Percentiles rank a stretch among this genome's conserved stretches.
Conservation (phyloP, 1,140 invertebrate species). For the Hyposmocoma kahamanoa region DNA sequence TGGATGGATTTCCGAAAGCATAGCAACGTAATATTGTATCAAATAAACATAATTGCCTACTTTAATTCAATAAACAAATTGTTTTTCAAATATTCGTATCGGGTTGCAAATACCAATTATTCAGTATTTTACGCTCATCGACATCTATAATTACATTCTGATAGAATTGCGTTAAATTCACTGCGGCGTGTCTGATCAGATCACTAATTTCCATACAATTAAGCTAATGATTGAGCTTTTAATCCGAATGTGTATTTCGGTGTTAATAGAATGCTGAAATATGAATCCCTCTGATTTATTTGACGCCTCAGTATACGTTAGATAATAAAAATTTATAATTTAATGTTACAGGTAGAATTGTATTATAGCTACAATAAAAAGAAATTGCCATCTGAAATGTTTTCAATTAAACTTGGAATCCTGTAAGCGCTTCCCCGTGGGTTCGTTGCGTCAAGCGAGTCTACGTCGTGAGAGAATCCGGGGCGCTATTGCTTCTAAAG, state of each 20-base stretch:
- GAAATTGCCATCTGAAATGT: conserved; percentile 54
- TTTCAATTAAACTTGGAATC: conserved; percentile 65
- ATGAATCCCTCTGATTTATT: conserved; percentile 14
- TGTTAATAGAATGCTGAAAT: conserved; percentile 20
- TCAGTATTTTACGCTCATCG: conserved; percentile 65
- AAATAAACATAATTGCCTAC: too few species aligned
- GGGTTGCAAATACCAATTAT: conserved; percentile 64
- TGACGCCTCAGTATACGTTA: background rate
- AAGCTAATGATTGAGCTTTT: conserved; percentile 62
- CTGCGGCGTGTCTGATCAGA: conserved; percentile 36
- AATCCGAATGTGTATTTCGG: conserved; percentile 35
- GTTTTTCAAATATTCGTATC: too few species aligned
- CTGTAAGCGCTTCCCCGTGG: conserved; percentile 33
- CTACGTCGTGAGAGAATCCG: conserved; percentile 50
- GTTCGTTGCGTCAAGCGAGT: conserved; percentile 33
- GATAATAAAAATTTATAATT: background rate
- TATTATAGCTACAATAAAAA: conserved; percentile 42
- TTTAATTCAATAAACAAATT: too few species aligned
- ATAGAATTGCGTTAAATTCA: conserved; percentile 65
- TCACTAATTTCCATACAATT: conserved; percentile 63
- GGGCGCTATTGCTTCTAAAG: conserved; percentile 32
- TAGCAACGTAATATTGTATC: too few species aligned
- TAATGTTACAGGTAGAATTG: background rate
- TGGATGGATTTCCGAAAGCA: too few species aligned
- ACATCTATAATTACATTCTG: conserved; percentile 66